Percentiles rank a stretch among this genome's conserved stretches.
These are phyloP conservation scores for Drosophila triauraria DNA, from an alignment of 1,140 invertebrate species.

Conservation along the genomic window DNA sequence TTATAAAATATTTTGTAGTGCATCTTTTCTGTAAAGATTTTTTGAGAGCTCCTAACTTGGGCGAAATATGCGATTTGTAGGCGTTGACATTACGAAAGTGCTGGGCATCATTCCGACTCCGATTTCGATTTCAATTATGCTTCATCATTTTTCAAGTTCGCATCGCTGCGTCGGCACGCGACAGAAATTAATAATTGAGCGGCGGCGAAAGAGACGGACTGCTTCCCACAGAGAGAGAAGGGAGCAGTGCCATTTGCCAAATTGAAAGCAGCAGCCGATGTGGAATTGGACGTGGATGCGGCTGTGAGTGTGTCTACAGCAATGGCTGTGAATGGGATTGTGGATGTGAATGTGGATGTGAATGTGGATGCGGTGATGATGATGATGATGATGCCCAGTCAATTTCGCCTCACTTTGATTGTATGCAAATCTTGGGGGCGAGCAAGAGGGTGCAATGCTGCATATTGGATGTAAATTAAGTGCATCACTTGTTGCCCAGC, in stretches of 20 bases:
- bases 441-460: constrained; percentile 19
- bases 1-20: too few relatives aligned
- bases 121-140: constrained; percentile 82
- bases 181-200: constrained; percentile 81
- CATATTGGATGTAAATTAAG: constrained; percentile 81
- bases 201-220: constrained; percentile 14
- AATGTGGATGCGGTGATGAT: constrained; percentile 14
- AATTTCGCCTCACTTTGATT: constrained; percentile 78
- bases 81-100: constrained; percentile 61
- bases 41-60: not conserved
- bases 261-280: constrained; percentile 62
- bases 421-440: constrained; percentile 73
- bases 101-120: constrained; percentile 76
- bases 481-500: constrained; percentile 74
- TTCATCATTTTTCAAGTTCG: constrained; percentile 82
- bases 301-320: not conserved
- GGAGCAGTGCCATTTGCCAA: constrained; percentile 66
- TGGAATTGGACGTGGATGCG: not conserved
- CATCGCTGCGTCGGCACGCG: constrained; percentile 64
- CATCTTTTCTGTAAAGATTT: too few relatives aligned
- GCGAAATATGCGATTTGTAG: constrained; percentile 5
- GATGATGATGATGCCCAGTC: constrained; percentile 50
- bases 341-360: not conserved
- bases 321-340: not conserved
- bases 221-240: constrained; percentile 9